phyloP scores from a whole-genome alignment of 2,888 invertebrate species.

The Heptascelio sp. region DNA sequence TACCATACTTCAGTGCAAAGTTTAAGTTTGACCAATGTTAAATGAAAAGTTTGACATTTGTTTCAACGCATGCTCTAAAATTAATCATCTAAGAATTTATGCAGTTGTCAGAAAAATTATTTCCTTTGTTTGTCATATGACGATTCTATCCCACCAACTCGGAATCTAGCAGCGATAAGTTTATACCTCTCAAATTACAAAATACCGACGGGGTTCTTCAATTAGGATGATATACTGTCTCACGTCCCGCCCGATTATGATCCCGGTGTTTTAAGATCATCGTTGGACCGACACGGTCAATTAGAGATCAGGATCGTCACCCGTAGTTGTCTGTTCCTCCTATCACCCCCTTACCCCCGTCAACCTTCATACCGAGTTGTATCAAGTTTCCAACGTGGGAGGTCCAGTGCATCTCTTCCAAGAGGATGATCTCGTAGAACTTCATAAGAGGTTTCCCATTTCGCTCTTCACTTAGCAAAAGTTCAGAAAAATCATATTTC shows the following conservation, averaged over 20 bases:
- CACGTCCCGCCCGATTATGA: conserved; percentile 81
- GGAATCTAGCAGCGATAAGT: conserved; percentile 34
- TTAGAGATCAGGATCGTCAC: conserved; percentile 83
- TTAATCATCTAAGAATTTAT: neutral
- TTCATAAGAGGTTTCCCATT: conserved; percentile 83
- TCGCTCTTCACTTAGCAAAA: conserved; percentile 59
- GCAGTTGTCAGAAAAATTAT: conserved; percentile 24
- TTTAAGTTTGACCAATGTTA: too few relatives aligned
- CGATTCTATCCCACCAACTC: conserved; percentile 28
- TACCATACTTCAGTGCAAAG: too few relatives aligned
- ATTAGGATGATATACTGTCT: conserved; percentile 76
- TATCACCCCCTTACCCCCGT: conserved; percentile 62
- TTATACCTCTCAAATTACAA: conserved; percentile 66
- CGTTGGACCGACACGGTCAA: conserved; percentile 81
- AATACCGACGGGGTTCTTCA: conserved; percentile 64
- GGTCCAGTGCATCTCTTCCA: conserved; percentile 83
- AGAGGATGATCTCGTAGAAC: conserved; percentile 82
- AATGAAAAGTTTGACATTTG: too few relatives aligned
- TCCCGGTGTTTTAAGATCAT: conserved; percentile 81
- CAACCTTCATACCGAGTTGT: too few relatives aligned
- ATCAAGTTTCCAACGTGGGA: conserved; percentile 83
- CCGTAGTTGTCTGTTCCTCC: conserved; percentile 70
- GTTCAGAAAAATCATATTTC: conserved; percentile 32
- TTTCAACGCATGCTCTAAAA: too few relatives aligned
- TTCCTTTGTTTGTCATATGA: conserved; percentile 30